Conservation (phyloP, 37 sponge, comb jelly and placozoan species). For the Tethya wilhelma region DNA sequence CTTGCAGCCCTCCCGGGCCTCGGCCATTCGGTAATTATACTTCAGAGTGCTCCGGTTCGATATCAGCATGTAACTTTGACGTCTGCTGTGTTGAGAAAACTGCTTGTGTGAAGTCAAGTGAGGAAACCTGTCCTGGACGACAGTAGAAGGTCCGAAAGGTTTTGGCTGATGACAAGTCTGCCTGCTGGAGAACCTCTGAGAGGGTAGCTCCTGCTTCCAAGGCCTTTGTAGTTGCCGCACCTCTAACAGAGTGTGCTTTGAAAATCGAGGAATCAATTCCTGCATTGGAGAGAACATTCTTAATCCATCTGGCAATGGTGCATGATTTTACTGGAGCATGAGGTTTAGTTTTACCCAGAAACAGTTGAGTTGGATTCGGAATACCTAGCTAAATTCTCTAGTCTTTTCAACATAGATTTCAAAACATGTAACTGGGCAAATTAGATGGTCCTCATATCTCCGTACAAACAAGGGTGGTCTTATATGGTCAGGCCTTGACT, state of each 20-base stretch:
- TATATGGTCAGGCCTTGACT: background rate
- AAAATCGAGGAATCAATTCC: background rate
- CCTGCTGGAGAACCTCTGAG: background rate
- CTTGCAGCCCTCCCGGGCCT: background rate
- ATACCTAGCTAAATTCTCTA: background rate
- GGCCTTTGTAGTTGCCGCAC: background rate
- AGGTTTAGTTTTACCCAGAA: no score
- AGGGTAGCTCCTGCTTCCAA: background rate
- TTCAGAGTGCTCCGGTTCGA: background rate
- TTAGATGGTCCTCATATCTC: background rate
- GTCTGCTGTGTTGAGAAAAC: background rate
- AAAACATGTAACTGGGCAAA: background rate
- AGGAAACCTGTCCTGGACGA: background rate
- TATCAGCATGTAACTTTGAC: constrained; percentile 1
- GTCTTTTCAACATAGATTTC: background rate
- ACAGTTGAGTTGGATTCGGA: background rate
- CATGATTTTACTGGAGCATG: background rate
- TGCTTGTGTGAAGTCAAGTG: background rate
- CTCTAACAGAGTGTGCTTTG: background rate
- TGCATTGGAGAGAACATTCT: background rate
- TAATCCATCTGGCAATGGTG: background rate
- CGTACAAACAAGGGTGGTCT: background rate
- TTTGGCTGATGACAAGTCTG: background rate
- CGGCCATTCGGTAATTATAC: constrained; percentile 1
- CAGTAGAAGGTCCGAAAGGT: background rate